These are phyloP conservation scores for Phyllotis vaccarum DNA, from an alignment of 2,797 vertebrate species.

Conservation along the genomic window DNA sequence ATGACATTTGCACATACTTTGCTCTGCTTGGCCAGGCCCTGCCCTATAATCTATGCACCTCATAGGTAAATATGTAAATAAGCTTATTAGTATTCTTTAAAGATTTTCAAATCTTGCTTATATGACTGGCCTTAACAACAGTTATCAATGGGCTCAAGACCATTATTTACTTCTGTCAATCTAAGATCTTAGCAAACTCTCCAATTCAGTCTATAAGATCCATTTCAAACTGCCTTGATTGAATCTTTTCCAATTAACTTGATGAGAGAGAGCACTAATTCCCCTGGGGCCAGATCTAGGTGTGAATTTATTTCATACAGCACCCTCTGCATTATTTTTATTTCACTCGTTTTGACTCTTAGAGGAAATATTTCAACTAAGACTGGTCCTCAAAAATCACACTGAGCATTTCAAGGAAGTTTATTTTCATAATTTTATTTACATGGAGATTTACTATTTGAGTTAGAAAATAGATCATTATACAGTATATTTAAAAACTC, in stretches of 20 bases:
- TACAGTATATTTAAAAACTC: background rate
- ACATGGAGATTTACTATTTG: background rate
- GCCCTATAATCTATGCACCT: background rate
- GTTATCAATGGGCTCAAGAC: background rate
- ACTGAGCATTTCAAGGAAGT: background rate
- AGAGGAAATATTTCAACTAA: background rate
- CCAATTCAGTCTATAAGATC: background rate
- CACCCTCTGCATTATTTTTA: background rate
- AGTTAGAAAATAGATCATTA: slow-evolving; percentile 9
- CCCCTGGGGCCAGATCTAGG: too few relatives aligned
- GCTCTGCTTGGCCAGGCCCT: background rate
- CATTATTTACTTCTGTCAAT: background rate
- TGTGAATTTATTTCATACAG: background rate
- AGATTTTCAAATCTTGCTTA: slow-evolving; percentile 12
- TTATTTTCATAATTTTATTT: background rate
- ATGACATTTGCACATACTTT: background rate
- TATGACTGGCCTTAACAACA: background rate
- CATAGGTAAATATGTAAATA: too few relatives aligned
- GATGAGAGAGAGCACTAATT: background rate
- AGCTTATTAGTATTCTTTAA: background rate
- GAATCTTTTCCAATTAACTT: background rate
- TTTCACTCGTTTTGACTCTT: background rate
- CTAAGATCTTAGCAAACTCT: background rate
- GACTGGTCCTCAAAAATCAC: background rate
- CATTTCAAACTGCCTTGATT: background rate